Evolutionary conservation across 2,888 invertebrate species (phyloP), one percentile per base, ranked within the genome.

Genomic region (Watsonalla binaria): DNA sequence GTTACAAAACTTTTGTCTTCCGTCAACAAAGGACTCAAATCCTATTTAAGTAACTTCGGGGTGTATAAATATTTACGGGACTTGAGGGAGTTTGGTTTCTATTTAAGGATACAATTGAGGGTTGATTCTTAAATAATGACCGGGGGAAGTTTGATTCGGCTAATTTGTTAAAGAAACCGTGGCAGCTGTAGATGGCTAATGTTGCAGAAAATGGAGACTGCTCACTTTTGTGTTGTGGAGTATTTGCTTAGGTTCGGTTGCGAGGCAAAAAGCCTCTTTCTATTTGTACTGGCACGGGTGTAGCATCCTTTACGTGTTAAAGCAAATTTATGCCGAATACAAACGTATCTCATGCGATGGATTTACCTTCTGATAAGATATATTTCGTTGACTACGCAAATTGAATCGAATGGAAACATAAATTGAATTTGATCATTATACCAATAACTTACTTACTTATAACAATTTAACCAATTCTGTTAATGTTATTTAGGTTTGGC

Each of bases 281-380:
- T 68, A 74, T 82, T 80, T 78, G 67, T 66, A 62, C 66, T 69
- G 63, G 57, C 59, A 60, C 66, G 65, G 56, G 61, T 68, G 66
- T 71, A 68, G 73, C 73, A 70, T 72, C 68, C 69, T 68, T 69
- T 65, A 72, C 78, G 80, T 76, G 73, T 69, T 68, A 67, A 74
- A 70, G 74, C 70, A 74, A 80, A 79, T 72, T 76, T 70, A 62
- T 52, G 67, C 59, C 58, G 61, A 59, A 64, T 64, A 69, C 68
- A 68, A 67, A 60, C 60, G 66, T 59, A 61, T 61, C 59, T 64
- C 61, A 64, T 59, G 62, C 65, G 54, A 55, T 54, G 56, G 54
- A 56, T 34, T 11, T 33, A n/a, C 11, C 9, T 46, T 46, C 6
- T 33, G 9, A 9, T 11, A 24, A 11, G 11, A 45, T 6, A 5